Evolutionary conservation across 2,113 vertebrate species (phyloP).

Genomic region (Heliornis fulica): DNA sequence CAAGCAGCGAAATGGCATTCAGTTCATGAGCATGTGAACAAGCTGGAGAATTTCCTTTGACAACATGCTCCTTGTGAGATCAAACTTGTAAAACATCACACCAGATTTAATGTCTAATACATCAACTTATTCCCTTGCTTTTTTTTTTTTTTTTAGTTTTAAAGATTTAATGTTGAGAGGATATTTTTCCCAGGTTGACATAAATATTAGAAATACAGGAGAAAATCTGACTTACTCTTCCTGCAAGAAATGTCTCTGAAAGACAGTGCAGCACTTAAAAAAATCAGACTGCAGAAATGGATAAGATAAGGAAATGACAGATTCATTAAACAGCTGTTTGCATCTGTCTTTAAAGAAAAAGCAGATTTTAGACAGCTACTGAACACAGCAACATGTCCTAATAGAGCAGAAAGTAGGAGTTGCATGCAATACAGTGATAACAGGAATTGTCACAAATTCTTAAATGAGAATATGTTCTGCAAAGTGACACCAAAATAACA

Average conservation of each 20-base stretch:
- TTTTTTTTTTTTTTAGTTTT: background rate
- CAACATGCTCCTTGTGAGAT: slow-evolving; percentile 58
- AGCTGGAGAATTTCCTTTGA: slow-evolving; percentile 60
- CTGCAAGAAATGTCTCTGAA: slow-evolving; percentile 7
- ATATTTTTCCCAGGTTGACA: slow-evolving; percentile 49
- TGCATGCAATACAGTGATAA: background rate
- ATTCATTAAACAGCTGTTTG: slow-evolving; percentile 62
- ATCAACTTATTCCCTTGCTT: slow-evolving; percentile 12
- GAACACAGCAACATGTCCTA: background rate
- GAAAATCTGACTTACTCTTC: slow-evolving; percentile 37
- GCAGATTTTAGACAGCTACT: slow-evolving; percentile 31
- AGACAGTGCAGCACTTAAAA: slow-evolving; percentile 9
- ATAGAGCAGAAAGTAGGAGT: background rate
- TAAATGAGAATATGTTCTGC: background rate
- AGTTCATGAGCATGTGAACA: slow-evolving; percentile 32
- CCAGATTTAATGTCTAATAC: slow-evolving; percentile 54
- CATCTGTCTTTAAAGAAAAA: slow-evolving; percentile 42
- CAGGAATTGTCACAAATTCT: slow-evolving; percentile 8
- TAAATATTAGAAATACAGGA: slow-evolving; percentile 56
- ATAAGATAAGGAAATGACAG: slow-evolving; percentile 37
- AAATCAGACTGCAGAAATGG: slow-evolving; percentile 24
- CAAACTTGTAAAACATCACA: slow-evolving; percentile 62
- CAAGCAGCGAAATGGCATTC: slow-evolving; percentile 53
- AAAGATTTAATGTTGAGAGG: slow-evolving; percentile 46
- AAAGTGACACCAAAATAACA: background rate